A percentile compares a stretch with the other conserved stretches of the same genome.
Conservation (phyloP, 2,888 invertebrate genomes). For the Saturnia pavonia region DNA sequence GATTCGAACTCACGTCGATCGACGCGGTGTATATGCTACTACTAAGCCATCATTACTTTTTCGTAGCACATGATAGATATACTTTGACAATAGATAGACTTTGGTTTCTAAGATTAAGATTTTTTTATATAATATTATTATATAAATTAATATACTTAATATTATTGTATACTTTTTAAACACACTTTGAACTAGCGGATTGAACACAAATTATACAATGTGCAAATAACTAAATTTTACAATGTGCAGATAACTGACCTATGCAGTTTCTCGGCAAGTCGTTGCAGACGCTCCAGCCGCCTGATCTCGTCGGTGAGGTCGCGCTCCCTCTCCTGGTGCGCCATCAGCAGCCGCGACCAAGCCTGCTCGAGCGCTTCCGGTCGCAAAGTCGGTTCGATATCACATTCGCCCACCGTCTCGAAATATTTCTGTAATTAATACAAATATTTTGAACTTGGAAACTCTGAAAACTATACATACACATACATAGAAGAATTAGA, state of each 20-base stretch:
- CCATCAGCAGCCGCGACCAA: slow-evolving; percentile 93
- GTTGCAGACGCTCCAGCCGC: slow-evolving; percentile 93
- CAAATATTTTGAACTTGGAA: background rate
- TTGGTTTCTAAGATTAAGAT: too few species aligned
- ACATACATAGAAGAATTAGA: background rate
- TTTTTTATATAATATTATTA: too few species aligned
- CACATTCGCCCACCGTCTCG: slow-evolving; percentile 92
- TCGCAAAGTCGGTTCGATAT: slow-evolving; percentile 93
- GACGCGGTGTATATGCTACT: too few species aligned
- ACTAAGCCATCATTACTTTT: too few species aligned
- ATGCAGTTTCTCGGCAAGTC: slow-evolving; percentile 95
- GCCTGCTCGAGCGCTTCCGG: slow-evolving; percentile 93
- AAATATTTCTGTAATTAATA: slow-evolving; percentile 86
- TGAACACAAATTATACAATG: background rate
- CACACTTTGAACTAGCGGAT: too few species aligned
- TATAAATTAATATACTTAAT: too few species aligned
- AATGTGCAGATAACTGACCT: slow-evolving; percentile 55
- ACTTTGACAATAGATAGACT: too few species aligned
- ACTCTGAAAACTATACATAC: too few species aligned
- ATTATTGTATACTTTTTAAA: too few species aligned
- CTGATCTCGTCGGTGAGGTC: slow-evolving; percentile 95
- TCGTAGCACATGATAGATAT: too few species aligned
- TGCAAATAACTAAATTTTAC: background rate
- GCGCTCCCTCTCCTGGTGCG: slow-evolving; percentile 95
- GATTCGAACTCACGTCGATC: too few species aligned